Base-by-base conservation (phyloP, 2,113 vertebrate genomes). In the Micronisus gabar region DNA sequence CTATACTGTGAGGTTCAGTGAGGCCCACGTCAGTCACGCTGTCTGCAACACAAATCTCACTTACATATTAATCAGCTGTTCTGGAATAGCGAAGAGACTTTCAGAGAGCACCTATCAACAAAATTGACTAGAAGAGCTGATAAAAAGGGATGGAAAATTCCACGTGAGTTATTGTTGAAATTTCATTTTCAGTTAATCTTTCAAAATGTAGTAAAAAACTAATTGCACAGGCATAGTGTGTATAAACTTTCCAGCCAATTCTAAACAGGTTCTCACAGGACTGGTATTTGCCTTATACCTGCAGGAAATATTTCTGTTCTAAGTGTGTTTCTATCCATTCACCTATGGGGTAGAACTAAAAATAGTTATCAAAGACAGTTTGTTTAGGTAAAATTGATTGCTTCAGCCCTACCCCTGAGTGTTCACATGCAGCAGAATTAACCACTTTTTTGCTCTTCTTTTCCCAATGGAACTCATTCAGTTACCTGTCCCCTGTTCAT, bases 251-350 rank as follows among this genome's bases (percentile, higher is more conserved):
- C n/a, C 10, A 81, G 56, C 5, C 68, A 95, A 4, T 40, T 95
- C 48, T 34, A 40, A 93, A 84, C 96, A 96, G 36, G 94, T 95
- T 73, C 38, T 81, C 65, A 94, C 96, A 95, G 58, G 92, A 89
- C 36, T 15, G 50, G 29, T 91, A 90, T 62, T 81, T 88, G 52
- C 25, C 27, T 83, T 67, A 38, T 26, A 74, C 13, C n/a, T 21
- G 30, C 13, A 79, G 91, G 73, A 93, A 88, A 79, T 81, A 38
- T 75, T 94, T 67, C 8, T 71, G 6, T 90, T 94, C 36, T 65
- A 88, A 61, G 9, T 56, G 9, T 61, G 27, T 66, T 83, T 88
- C 56, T 59, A n/a, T 43, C 41, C 81, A 25, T 36, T 93, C 0
- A 3, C 48, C 83, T 52, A 3, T 61, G 19, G 25, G 34, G 19